Evolutionary conservation across 2,797 vertebrate species (phyloP).

Genomic region (Leptatherina wallacei): DNA sequence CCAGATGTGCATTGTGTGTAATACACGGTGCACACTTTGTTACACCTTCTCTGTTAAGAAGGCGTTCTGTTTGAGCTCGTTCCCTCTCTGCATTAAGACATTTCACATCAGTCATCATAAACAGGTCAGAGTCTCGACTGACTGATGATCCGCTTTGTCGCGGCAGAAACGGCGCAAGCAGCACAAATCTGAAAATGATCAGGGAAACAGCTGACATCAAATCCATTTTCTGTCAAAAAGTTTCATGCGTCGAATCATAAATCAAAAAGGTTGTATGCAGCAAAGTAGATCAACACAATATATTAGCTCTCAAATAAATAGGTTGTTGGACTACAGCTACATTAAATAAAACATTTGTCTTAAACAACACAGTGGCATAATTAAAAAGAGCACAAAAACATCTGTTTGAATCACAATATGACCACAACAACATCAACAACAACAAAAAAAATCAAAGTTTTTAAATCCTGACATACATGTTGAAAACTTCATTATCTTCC

Average conservation of each 20-base stretch:
- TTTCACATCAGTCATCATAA: constrained; percentile 57
- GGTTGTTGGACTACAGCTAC: constrained; percentile 5
- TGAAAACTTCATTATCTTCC: not conserved
- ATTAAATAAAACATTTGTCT: constrained; percentile 23
- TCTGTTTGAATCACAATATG: constrained; percentile 16
- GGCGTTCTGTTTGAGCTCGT: not conserved
- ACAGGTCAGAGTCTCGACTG: constrained; percentile 45
- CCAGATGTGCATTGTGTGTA: constrained; percentile 2
- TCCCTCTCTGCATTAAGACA: constrained; percentile 23
- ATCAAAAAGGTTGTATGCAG: constrained; percentile 32
- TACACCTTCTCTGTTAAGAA: not conserved
- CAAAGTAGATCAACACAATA: constrained; percentile 55
- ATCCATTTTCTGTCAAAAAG: constrained; percentile 40
- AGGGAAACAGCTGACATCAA: constrained; percentile 5
- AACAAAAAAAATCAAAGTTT: not conserved
- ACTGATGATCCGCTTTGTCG: constrained; percentile 41
- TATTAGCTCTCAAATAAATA: constrained; percentile 72
- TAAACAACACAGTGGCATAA: constrained; percentile 14
- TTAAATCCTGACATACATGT: not conserved
- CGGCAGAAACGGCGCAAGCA: constrained; percentile 20
- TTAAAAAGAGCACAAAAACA: constrained; percentile 5
- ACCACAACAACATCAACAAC: constrained; percentile 10
- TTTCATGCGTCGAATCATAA: constrained; percentile 37
- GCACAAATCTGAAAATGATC: constrained; percentile 41
- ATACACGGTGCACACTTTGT: not conserved